Conservation (phyloP, 1,140 invertebrate genomes). For the Antheraea pernyi region DNA sequence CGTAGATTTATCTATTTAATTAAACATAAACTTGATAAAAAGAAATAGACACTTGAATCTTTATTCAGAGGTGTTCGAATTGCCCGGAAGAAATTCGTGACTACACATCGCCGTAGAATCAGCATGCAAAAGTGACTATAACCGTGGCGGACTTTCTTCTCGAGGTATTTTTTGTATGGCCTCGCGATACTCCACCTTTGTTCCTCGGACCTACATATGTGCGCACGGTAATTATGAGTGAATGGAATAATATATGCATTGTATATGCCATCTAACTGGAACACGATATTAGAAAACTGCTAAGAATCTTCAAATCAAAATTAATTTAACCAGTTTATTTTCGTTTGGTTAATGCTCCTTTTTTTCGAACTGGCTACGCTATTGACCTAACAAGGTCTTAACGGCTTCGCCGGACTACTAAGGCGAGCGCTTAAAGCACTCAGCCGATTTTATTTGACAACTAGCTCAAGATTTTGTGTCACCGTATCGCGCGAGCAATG, state of each 20-base stretch:
- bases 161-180: background rate
- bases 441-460: too few species aligned
- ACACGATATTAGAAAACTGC: background rate
- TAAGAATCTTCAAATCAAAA: too few species aligned
- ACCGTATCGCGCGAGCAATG: too few species aligned
- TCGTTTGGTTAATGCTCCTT: too few species aligned
- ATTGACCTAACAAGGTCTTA: too few species aligned
- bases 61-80: background rate
- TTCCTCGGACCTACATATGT: background rate
- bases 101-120: background rate
- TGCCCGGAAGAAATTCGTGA: conserved; percentile 8
- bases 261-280: background rate
- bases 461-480: too few species aligned
- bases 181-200: background rate
- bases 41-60: background rate
- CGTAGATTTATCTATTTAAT: background rate
- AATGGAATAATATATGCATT: background rate
- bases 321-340: too few species aligned
- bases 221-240: too few species aligned
- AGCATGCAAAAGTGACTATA: conserved; percentile 4
- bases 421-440: too few species aligned
- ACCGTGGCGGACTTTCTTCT: conserved; percentile 6
- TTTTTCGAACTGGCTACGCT: too few species aligned
- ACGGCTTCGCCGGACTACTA: too few species aligned
- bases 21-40: background rate